Evolutionary conservation across 2,113 vertebrate genomes (phyloP), one percentile per base, ranked within the genome.

Genomic region (Phrynosoma platyrhinos): DNA sequence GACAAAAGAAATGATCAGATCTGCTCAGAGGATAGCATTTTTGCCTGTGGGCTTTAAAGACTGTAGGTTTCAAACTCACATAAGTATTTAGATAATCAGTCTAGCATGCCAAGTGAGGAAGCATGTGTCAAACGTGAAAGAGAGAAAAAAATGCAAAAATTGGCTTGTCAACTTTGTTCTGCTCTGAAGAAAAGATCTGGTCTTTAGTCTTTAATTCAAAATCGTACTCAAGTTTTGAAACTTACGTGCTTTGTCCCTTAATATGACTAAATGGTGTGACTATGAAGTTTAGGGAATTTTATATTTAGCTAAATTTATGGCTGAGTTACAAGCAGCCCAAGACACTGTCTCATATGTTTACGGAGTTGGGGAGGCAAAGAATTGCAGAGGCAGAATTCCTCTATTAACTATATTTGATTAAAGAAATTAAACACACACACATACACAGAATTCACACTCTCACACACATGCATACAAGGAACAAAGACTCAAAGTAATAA

Each of bases 151-250:
- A 0, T 25, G 1, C 23, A 1, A 14, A 0, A 69, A 55, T 42
- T 13, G 66, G 30, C 32, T 32, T 16, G 0, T 0, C 0, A 0
- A 9, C 53, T 7, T 58, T 74, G 2, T 0, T 64, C 0, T 0
- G 69, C 72, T 68, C 79, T 79, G 8, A 42, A 72, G 47, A 16
- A 87, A 40, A 74, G 0, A 14, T 74, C 42, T 42, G 30, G 69
- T 75, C 74, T 42, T 6, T 21, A 40, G 36, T 53, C 2, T 80
- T 58, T 32, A 58, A 32, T 36, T 80, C n/a, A 36, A 64, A 52
- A 36, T 30, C 32, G 8, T 7, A 69, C 68, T 69, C 25, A 25
- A 69, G 27, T 23, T 69, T 1, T 36, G 32, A 64, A 81, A 30
- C n/a, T 30, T 32, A 81, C 36, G 20, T 9, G 30, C 9, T 30